Evolutionary conservation across 1,140 invertebrate genomes (phyloP).

Genomic region (Asobara japonica): DNA sequence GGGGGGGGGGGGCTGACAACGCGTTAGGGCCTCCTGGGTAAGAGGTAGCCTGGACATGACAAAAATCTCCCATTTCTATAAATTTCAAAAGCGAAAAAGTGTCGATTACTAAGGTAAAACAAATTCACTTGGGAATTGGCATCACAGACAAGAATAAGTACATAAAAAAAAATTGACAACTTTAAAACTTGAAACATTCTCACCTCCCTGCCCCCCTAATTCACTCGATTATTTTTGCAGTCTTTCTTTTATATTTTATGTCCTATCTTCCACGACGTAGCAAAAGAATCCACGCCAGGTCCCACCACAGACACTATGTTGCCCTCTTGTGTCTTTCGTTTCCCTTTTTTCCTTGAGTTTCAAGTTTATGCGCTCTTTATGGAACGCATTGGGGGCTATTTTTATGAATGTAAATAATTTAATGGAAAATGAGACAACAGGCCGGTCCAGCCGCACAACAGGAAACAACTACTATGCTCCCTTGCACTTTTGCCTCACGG

Average conservation of each 20-base stretch:
- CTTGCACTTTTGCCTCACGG: constrained; percentile 37
- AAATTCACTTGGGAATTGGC: neutral
- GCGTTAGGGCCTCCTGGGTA: neutral
- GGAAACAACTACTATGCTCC: constrained; percentile 47
- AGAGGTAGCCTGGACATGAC: neutral
- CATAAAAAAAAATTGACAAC: neutral
- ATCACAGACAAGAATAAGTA: neutral
- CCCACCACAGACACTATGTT: neutral
- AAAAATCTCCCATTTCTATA: neutral
- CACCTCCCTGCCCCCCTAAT: neutral
- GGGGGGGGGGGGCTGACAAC: neutral
- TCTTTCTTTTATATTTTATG: constrained; percentile 19
- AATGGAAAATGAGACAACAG: constrained; percentile 39
- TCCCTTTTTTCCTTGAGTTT: neutral
- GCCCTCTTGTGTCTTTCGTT: neutral
- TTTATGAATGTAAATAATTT: neutral
- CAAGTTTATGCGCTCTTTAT: neutral
- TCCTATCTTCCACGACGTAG: constrained; percentile 43
- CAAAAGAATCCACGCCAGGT: constrained; percentile 30
- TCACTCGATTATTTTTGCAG: constrained; percentile 6
- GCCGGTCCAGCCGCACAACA: constrained; percentile 49
- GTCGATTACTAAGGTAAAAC: neutral
- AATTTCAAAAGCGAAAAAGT: neutral
- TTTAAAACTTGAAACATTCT: neutral
- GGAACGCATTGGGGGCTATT: neutral